Evolutionary conservation across 2,113 vertebrate species (phyloP).

Genomic region (Bostrychus sinensis): DNA sequence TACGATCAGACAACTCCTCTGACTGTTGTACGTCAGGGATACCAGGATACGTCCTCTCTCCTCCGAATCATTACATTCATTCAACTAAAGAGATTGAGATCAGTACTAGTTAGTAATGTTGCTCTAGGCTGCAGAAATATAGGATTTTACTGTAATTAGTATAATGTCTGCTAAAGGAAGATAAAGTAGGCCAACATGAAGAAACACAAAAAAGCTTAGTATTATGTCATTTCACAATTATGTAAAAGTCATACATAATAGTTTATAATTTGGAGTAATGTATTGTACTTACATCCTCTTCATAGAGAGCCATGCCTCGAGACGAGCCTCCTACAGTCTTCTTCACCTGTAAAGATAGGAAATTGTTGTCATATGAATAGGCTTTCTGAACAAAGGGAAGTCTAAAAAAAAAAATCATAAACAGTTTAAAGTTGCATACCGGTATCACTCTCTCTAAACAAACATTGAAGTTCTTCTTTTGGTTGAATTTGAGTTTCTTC

Average conservation of each 20-base stretch:
- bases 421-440: constrained; percentile 60
- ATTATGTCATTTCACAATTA: no score
- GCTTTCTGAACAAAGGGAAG: background rate
- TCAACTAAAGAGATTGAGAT: constrained; percentile 51
- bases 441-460: constrained; percentile 92
- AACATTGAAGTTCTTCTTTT: constrained; percentile 94
- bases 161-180: constrained; percentile 26
- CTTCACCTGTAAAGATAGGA: constrained; percentile 81
- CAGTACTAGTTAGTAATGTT: background rate
- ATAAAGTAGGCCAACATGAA: constrained; percentile 14
- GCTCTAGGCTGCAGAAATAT: background rate
- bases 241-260: no score
- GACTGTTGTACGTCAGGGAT: constrained; percentile 91
- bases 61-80: constrained; percentile 83
- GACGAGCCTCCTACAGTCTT: constrained; percentile 83
- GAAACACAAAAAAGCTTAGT: background rate
- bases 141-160: constrained; percentile 17
- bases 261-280: no score
- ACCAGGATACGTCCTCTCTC: constrained; percentile 94
- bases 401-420: no score
- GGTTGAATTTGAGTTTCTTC: constrained; percentile 91
- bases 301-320: constrained; percentile 94
- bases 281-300: constrained; percentile 87
- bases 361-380: background rate
- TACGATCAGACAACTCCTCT: constrained; percentile 87